These are phyloP conservation scores for Holothuria glaberrima DNA, from an alignment of 35 echinoderm and acorn worm species.

Conservation along the genomic window DNA sequence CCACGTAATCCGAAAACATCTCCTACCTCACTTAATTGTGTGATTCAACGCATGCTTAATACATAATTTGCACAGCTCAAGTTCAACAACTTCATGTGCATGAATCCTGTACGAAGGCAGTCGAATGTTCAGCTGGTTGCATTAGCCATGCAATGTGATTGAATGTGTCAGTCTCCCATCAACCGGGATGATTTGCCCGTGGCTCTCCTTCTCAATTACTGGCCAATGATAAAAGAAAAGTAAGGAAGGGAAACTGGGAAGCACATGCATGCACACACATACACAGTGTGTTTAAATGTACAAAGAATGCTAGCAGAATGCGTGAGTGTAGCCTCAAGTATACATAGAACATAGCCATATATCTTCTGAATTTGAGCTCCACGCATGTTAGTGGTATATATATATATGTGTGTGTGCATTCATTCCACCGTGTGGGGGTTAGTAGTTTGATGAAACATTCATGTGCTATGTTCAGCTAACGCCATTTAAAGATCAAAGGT, in stretches of 20 bases:
- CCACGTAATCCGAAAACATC: slow-evolving; percentile 36
- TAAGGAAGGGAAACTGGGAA: no score
- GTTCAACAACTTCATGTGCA: slow-evolving; percentile 49
- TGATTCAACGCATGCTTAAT: slow-evolving; percentile 52
- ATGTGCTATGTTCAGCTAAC: slow-evolving; percentile 30
- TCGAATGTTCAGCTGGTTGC: background rate
- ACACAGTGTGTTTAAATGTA: no score
- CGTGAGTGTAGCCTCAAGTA: no score
- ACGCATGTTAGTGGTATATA: no score
- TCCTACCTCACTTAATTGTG: slow-evolving; percentile 39
- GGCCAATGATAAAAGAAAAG: slow-evolving; percentile 9
- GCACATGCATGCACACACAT: no score
- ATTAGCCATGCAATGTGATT: slow-evolving; percentile 54
- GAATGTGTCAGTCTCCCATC: slow-evolving; percentile 44
- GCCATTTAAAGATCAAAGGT: slow-evolving; percentile 45
- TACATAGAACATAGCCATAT: no score
- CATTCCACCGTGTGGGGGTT: no score
- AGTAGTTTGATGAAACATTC: slow-evolving; percentile 16
- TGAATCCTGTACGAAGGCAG: background rate
- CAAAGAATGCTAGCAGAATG: no score
- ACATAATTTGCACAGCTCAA: slow-evolving; percentile 52
- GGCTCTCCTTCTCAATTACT: slow-evolving; percentile 53
- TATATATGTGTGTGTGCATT: no score
- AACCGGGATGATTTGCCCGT: slow-evolving; percentile 33
- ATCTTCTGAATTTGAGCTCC: no score